phyloP scores from a whole-genome alignment of 2,888 invertebrate genomes.

The Dasypogon diadema region DNA sequence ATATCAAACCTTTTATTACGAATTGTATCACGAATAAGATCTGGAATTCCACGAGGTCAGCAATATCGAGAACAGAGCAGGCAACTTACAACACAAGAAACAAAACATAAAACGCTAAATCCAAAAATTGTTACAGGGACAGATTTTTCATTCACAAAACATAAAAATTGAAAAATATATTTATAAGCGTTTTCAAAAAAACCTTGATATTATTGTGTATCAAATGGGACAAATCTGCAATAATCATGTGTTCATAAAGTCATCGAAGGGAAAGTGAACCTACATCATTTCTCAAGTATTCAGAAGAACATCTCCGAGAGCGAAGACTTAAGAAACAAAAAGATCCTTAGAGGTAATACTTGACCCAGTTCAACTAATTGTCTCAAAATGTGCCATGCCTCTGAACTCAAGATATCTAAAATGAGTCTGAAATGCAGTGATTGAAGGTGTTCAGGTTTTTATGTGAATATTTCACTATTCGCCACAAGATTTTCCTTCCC shows the following conservation, averaged over 20 bases:
- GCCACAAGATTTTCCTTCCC: too few species aligned
- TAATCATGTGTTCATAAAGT: slow-evolving; percentile 33
- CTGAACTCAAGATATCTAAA: slow-evolving; percentile 36
- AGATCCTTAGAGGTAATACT: slow-evolving; percentile 51
- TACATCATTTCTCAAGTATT: slow-evolving; percentile 47
- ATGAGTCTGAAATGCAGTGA: slow-evolving; percentile 42
- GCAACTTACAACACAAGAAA: too few species aligned
- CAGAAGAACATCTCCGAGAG: slow-evolving; percentile 48
- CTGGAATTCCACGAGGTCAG: too few species aligned
- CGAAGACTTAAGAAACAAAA: slow-evolving; percentile 34
- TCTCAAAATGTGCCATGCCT: slow-evolving; percentile 48
- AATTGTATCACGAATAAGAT: too few species aligned
- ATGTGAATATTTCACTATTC: background rate
- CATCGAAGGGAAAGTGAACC: slow-evolving; percentile 41
- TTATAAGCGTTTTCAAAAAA: background rate
- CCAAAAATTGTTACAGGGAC: too few species aligned
- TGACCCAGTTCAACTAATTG: slow-evolving; percentile 57
- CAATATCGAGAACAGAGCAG: too few species aligned
- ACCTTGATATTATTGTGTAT: slow-evolving; percentile 34
- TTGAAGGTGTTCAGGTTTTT: slow-evolving; percentile 15
- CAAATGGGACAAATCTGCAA: slow-evolving; percentile 43
- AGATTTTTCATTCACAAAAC: too few species aligned
- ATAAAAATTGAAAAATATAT: too few species aligned
- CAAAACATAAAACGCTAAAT: too few species aligned
- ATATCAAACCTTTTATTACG: too few species aligned